Conservation (phyloP, 1,140 invertebrate species). For the Aphelenchoides besseyi region DNA sequence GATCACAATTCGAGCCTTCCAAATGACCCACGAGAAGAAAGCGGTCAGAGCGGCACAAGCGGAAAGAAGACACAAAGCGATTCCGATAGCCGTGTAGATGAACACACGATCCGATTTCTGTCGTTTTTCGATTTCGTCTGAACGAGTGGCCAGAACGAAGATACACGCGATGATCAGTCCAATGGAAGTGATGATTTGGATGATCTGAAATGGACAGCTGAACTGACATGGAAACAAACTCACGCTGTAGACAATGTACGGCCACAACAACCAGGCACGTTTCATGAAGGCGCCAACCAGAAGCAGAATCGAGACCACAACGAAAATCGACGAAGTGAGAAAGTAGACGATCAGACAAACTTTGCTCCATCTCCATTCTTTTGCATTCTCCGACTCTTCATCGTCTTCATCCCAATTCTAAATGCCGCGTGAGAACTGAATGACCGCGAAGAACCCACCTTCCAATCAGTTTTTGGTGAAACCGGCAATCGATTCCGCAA, state of each 20-base stretch:
- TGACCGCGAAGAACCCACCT: background rate
- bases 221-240: background rate
- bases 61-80: no score
- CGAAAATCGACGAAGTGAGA: background rate
- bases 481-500: background rate
- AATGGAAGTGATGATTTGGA: no score
- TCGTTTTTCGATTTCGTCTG: no score
- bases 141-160: no score
- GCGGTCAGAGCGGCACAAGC: no score
- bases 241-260: background rate
- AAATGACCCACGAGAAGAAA: no score
- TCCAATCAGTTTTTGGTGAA: background rate
- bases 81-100: no score
- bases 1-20: no score
- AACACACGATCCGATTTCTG: no score
- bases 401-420: background rate
- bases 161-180: no score
- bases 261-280: background rate
- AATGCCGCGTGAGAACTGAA: background rate
- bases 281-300: background rate
- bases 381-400: background rate
- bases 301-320: background rate
- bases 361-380: background rate
- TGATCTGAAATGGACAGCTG: no score
- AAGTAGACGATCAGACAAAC: background rate